Evolutionary conservation across 2,113 vertebrate genomes (phyloP).

Genomic region (Glaucomys volans): DNA sequence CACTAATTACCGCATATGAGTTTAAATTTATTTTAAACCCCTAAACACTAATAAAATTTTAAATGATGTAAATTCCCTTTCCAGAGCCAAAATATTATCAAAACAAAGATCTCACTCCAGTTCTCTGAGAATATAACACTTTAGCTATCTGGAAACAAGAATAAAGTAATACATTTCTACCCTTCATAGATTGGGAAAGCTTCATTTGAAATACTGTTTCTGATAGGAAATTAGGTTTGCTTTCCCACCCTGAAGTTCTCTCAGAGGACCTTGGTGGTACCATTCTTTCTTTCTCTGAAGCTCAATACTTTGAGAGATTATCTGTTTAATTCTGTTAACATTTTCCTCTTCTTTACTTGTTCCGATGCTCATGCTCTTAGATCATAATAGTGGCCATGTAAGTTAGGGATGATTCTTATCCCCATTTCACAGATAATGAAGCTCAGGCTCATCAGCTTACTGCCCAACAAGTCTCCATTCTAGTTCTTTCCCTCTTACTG

Average conservation of each 20-base stretch:
- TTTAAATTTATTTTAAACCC: slow-evolving; percentile 49
- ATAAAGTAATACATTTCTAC: neutral
- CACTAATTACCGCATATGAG: slow-evolving; percentile 25
- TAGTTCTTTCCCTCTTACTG: neutral
- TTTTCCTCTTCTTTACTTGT: neutral
- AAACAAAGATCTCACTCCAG: neutral
- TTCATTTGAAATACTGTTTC: neutral
- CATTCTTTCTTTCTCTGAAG: neutral
- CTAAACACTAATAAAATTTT: slow-evolving; percentile 19
- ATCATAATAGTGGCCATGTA: neutral
- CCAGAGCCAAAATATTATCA: slow-evolving; percentile 46
- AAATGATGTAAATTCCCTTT: neutral
- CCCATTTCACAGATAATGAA: neutral
- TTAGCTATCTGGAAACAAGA: neutral
- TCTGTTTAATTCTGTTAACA: neutral
- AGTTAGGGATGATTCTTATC: neutral
- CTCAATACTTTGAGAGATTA: neutral
- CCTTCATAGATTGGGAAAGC: neutral
- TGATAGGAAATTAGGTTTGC: neutral
- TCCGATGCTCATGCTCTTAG: neutral
- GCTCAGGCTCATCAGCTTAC: neutral
- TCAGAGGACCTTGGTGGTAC: neutral
- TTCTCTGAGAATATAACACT: neutral
- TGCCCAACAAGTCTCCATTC: neutral
- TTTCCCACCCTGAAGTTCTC: neutral